Evolutionary conservation across 2,888 invertebrate genomes (phyloP).

Genomic region (Spodoptera picta): DNA sequence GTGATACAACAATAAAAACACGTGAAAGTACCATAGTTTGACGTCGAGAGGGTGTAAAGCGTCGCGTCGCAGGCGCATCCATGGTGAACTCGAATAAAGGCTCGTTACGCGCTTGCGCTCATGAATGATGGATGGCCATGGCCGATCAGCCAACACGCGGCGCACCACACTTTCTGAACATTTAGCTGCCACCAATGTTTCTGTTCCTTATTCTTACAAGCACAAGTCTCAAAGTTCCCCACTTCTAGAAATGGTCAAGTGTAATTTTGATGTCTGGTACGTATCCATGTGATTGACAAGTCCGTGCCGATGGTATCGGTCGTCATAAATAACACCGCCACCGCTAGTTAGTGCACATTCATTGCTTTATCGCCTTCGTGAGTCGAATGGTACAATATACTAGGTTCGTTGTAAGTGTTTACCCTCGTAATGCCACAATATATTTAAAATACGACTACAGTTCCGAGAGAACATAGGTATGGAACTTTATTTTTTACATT

Average conservation of each 20-base stretch:
- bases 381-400: constrained; percentile 51
- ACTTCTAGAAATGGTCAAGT: constrained; percentile 57
- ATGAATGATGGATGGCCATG: constrained; percentile 85
- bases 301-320: constrained; percentile 83
- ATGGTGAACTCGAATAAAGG: constrained; percentile 77
- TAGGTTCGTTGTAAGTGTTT: constrained; percentile 44
- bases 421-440: constrained; percentile 37
- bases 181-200: constrained; percentile 42
- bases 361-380: constrained; percentile 71
- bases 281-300: constrained; percentile 83
- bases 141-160: constrained; percentile 75
- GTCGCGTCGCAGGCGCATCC: constrained; percentile 70
- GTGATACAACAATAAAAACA: constrained; percentile 74
- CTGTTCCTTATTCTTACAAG: constrained; percentile 58
- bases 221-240: constrained; percentile 63
- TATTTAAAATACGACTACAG: constrained; percentile 43
- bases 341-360: constrained; percentile 86
- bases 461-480: constrained; percentile 37
- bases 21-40: constrained; percentile 43
- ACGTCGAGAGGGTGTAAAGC: constrained; percentile 72
- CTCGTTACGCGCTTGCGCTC: constrained; percentile 84
- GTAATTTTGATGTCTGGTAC: constrained; percentile 70
- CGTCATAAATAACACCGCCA: constrained; percentile 86
- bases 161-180: constrained; percentile 47
- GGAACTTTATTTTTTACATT: constrained; percentile 48